A percentile compares a stretch with the other conserved stretches of the same genome.
Evolutionary conservation across 2,797 vertebrate species (phyloP).

Genomic region (Gymnothorax reevesii): DNA sequence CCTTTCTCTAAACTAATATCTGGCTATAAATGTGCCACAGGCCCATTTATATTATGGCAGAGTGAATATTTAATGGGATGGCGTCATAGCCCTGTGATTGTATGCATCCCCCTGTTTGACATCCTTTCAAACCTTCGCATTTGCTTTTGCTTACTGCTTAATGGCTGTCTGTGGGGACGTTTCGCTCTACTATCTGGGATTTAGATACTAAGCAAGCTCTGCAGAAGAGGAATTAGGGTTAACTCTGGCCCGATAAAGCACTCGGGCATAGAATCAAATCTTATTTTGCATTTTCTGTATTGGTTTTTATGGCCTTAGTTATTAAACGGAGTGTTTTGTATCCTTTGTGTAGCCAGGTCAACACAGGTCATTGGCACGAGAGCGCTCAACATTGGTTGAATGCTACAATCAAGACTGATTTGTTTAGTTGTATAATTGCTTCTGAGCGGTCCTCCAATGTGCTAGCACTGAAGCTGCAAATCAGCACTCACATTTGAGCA

Average conservation of each 20-base stretch:
- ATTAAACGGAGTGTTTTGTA: neutral
- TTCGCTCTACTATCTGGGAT: neutral
- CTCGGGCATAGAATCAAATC: neutral
- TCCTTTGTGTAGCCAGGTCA: neutral
- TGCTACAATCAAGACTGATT: neutral
- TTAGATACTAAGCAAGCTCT: neutral
- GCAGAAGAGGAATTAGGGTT: neutral
- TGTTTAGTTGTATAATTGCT: conserved; percentile 12
- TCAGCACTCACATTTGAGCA: neutral
- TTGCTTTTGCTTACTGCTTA: neutral
- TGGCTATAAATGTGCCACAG: conserved; percentile 1
- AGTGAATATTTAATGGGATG: neutral
- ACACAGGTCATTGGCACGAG: neutral
- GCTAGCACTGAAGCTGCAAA: neutral
- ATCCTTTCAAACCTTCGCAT: neutral
- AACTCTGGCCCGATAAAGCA: neutral
- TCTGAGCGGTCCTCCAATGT: neutral
- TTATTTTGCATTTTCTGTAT: neutral
- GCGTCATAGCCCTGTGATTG: neutral
- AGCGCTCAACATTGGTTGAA: neutral
- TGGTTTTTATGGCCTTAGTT: neutral
- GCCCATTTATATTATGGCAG: neutral
- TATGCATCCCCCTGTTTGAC: neutral
- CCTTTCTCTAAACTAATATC: neutral
- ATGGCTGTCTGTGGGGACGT: neutral